Base-by-base conservation (phyloP, 2,797 vertebrate genomes). In the Labroides dimidiatus region DNA sequence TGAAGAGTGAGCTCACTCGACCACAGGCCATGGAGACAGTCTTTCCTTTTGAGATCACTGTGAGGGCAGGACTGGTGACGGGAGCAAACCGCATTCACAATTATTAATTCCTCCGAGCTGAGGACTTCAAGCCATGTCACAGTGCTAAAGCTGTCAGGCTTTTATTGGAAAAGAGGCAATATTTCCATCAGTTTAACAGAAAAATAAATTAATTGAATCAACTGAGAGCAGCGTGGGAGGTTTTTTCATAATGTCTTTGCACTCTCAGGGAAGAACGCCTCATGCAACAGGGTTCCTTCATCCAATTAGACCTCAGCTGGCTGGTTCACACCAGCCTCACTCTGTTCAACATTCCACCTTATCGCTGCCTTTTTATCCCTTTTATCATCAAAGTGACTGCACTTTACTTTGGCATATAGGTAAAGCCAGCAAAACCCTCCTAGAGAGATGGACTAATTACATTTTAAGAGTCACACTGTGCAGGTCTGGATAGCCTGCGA, bases 131-230 rank as follows among this genome's bases (percentile, higher is more conserved):
- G 79, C 64, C 66, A 67, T 82, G 86, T 87, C 83, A 80, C 64
- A 69, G 84, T 75, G 75, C 81, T 88, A 84, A 90, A 87, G 84
- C 87, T 89, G 84, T 86, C 89, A 83, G 80, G 55, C 69, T 62
- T 88, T 91, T 91, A 92, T 92, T 92, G 88, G 86, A 89, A 92
- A 90, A 84, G 79, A 90, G 87, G 88, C 82, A 77, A 87, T 92
- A 90, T 91, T 93, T 92, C 87, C 85, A 91, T 91, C 91, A 91
- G 82, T 91, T 92, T 89, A 91, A 89, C 87, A 86, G 80, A 84
- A 91, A 88, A 88, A 90, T 87, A 88, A 89, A 93, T 92, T 84
- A 91, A 93, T 93, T 92, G 89, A 93, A 93, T 93, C 89, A 92
- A 91, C 76, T 91, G 89, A 89, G 91, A 90, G 87, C 87, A 78